phyloP scores from a whole-genome alignment of 2,888 invertebrate genomes.

The Volucella inanis region DNA sequence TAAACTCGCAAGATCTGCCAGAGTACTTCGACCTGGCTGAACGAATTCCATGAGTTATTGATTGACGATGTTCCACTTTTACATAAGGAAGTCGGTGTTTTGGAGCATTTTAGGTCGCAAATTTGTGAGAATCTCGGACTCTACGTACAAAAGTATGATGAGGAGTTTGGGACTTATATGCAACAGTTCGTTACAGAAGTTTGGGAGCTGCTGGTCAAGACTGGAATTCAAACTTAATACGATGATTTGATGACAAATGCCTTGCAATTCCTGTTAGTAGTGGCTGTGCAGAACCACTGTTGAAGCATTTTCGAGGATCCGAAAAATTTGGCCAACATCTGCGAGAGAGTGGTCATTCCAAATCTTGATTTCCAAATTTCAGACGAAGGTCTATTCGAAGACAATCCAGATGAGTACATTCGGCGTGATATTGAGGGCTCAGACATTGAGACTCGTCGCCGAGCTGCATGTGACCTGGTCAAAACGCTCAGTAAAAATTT shows the following conservation, averaged over 20 bases:
- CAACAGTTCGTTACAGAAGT: slow-evolving; percentile 95
- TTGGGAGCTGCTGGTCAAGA: slow-evolving; percentile 94
- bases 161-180: slow-evolving; percentile 96
- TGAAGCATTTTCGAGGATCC: slow-evolving; percentile 94
- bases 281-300: slow-evolving; percentile 95
- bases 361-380: slow-evolving; percentile 98
- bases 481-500: slow-evolving; percentile 94
- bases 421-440: slow-evolving; percentile 98
- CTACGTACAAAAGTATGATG: slow-evolving; percentile 98
- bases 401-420: slow-evolving; percentile 99
- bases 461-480: slow-evolving; percentile 98
- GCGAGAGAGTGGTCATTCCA: slow-evolving; percentile 99
- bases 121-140: slow-evolving; percentile 97
- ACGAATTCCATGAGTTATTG: slow-evolving; percentile 91
- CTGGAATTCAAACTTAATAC: slow-evolving; percentile 93
- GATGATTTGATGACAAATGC: slow-evolving; percentile 97
- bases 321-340: slow-evolving; percentile 93
- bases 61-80: slow-evolving; percentile 90
- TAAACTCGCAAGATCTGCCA: slow-evolving; percentile 98
- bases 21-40: slow-evolving; percentile 99
- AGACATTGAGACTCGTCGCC: slow-evolving; percentile 97
- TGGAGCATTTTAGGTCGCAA: slow-evolving; percentile 96
- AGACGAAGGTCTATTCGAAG: slow-evolving; percentile 98
- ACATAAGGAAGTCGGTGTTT: slow-evolving; percentile 92
- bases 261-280: slow-evolving; percentile 96